These are phyloP conservation scores for Microctenopoma stevenorrisi DNA, from an alignment of 2,797 vertebrate species.

Conservation along the genomic window DNA sequence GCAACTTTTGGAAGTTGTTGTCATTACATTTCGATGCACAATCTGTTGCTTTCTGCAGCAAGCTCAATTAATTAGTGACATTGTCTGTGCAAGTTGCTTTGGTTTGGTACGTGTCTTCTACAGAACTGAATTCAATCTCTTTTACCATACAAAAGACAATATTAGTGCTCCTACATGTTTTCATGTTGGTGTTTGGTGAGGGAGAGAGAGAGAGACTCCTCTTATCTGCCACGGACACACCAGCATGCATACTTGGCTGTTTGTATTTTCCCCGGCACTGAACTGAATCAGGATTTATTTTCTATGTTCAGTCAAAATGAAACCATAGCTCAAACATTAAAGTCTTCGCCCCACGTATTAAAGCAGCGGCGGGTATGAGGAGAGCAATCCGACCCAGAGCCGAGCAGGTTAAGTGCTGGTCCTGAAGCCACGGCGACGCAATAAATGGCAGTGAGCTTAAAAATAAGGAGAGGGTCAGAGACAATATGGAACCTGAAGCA, in stretches of 20 bases:
- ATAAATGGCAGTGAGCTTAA: constrained; percentile 48
- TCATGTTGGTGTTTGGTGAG: too few species aligned
- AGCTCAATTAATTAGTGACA: too few species aligned
- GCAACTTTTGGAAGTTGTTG: background rate
- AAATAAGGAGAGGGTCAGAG: constrained; percentile 39
- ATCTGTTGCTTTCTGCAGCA: background rate
- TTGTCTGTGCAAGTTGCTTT: too few species aligned
- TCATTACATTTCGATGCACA: background rate
- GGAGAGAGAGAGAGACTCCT: too few species aligned
- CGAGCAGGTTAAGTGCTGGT: constrained; percentile 58
- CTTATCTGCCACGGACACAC: background rate
- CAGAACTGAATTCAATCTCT: too few species aligned
- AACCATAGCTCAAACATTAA: constrained; percentile 66
- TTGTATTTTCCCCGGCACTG: background rate
- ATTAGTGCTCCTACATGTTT: too few species aligned
- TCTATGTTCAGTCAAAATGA: constrained; percentile 56
- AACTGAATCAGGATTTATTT: constrained; percentile 59
- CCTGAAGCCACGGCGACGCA: constrained; percentile 37
- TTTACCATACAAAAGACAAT: too few species aligned
- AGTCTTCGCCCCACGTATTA: constrained; percentile 42
- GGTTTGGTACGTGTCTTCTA: too few species aligned
- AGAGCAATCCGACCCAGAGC: constrained; percentile 48
- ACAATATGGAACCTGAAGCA: constrained; percentile 54
- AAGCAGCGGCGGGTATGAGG: constrained; percentile 23
- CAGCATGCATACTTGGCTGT: background rate